These are phyloP conservation scores for Steatornis caripensis DNA, from an alignment of 2,113 vertebrate genomes.

Conservation along the genomic window DNA sequence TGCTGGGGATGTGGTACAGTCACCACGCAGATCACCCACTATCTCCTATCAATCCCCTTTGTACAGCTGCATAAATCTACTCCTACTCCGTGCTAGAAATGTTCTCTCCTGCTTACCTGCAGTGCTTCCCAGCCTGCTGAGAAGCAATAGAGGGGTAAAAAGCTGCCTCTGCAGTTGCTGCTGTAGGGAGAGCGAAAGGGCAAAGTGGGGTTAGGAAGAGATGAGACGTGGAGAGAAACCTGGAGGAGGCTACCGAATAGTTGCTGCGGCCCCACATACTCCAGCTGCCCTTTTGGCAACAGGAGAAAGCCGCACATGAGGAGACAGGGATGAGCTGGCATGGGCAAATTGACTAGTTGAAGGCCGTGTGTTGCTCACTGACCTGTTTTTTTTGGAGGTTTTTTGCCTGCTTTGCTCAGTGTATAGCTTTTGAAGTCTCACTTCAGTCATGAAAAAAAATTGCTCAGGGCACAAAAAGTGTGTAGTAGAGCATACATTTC, in stretches of 20 bases:
- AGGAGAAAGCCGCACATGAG: neutral
- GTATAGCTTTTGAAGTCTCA: neutral
- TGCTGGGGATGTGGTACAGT: neutral
- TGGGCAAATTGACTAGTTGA: neutral
- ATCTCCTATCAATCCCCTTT: neutral
- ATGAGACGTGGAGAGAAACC: neutral
- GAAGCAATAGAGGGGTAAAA: neutral
- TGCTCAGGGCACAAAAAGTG: neutral
- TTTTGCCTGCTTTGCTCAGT: neutral
- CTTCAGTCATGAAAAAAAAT: neutral
- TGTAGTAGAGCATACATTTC: neutral
- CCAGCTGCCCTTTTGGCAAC: slow-evolving; percentile 22
- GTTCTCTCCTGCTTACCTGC: slow-evolving; percentile 33
- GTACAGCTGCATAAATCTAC: slow-evolving; percentile 41
- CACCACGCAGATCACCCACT: slow-evolving; percentile 13
- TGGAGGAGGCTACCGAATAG: neutral
- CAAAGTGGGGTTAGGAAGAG: neutral
- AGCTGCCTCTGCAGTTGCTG: neutral
- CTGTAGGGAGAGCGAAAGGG: neutral
- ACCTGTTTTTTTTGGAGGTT: neutral
- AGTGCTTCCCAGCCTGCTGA: neutral
- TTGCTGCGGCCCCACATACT: neutral
- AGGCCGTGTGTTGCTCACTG: neutral
- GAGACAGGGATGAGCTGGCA: slow-evolving; percentile 22
- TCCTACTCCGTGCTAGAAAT: slow-evolving; percentile 48